Evolutionary conservation across 2,113 vertebrate genomes (phyloP), one percentile per base, ranked within the genome.

Genomic region (Hiodon alosoides): DNA sequence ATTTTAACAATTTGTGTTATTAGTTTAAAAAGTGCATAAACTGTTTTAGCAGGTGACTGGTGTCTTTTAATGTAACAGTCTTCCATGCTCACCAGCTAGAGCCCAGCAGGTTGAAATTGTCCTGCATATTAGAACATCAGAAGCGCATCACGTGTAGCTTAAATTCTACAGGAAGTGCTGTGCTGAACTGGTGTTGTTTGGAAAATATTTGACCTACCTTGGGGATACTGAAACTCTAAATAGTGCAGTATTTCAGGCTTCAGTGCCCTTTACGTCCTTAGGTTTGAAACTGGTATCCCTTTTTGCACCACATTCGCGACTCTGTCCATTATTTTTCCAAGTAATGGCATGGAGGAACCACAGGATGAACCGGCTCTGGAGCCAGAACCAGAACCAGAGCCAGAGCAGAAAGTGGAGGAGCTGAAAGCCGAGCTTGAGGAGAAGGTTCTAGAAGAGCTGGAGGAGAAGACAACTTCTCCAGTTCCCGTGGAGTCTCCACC

Each of bases 381-480:
- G 76, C 71, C 16, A 2, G 73, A 79, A 73, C 76, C 82, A 2
- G 83, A 81, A 9, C 61, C 77, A 13, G 76, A 79, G 60, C 74
- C 71, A 0, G 81, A 85, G 54, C 76, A 54, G 58, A 95, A 95
- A 85, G 80, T 84, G 0, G 95, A 97, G 80, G 95, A 96, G 74
- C 76, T 90, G 57, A 96, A 96, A 80, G 81, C 91, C 3, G 93
- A 94, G 67, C 86, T 68, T 16, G 94, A 96, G 62, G 95, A 98
- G 79, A 97, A 98, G 84, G 91, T 86, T 66, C 81, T 92, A 47
- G 95, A 98, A 74, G 95, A 98, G 75, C 83, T 93, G 74, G 95
- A 97, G 87, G 95, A 94, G 84, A 97, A 96, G 51, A 91, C 94
- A 52, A 85, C 92, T 4, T 96, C 95, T 75, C 95, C 96, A 10